Percentiles rank a stretch among this genome's conserved stretches.
Conservation (phyloP, 2,113 vertebrate genomes). For the Sturnira hondurensis region DNA sequence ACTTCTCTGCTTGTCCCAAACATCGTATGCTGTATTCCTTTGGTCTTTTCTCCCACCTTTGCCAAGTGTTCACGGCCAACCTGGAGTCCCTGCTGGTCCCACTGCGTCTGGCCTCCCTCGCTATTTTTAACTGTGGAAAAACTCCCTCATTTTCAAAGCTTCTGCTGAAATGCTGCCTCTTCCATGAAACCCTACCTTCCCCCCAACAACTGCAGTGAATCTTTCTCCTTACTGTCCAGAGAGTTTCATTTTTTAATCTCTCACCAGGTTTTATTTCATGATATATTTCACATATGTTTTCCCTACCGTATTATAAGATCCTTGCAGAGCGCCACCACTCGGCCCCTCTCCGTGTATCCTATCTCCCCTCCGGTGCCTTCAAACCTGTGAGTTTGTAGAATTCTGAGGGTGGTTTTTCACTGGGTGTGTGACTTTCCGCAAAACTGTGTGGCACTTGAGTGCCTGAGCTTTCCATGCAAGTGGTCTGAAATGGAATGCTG, state of each 20-base stretch:
- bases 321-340: background rate
- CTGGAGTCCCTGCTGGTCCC: background rate
- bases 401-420: background rate
- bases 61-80: background rate
- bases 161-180: background rate
- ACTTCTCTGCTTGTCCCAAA: background rate
- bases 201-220: background rate
- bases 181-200: background rate
- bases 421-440: background rate
- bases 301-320: rapidly evolving
- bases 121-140: background rate
- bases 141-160: background rate
- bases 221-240: background rate
- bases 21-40: too few species aligned
- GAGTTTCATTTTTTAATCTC: background rate
- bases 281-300: background rate
- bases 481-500: background rate
- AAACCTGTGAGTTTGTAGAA: background rate
- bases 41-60: background rate
- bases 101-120: background rate
- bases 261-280: background rate
- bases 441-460: background rate
- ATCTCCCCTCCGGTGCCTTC: background rate
- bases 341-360: background rate
- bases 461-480: background rate